A percentile compares a stretch with the other conserved stretches of the same genome.
phyloP scores from a whole-genome alignment of 2,888 invertebrate genomes.

The Halictus quadricinctus region DNA sequence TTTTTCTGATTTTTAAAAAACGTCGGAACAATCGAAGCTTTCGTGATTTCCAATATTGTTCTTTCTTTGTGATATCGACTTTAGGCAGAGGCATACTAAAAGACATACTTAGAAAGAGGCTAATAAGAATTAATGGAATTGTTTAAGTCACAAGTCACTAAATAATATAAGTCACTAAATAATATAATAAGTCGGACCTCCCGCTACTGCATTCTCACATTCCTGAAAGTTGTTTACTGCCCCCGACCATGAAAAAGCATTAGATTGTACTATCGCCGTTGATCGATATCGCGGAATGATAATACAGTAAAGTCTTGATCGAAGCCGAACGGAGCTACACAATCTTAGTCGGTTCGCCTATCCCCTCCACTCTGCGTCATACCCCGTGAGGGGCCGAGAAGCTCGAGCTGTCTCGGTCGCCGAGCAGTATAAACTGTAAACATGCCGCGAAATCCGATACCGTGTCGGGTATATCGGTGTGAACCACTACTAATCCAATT shows the following conservation, averaged over 20 bases:
- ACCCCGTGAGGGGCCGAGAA: too few relatives aligned
- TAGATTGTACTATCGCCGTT: background rate
- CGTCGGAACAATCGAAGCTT: background rate
- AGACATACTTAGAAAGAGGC: background rate
- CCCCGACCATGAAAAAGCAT: background rate
- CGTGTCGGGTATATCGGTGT: too few relatives aligned
- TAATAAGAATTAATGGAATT: background rate
- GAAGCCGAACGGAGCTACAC: too few relatives aligned
- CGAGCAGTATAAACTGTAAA: too few relatives aligned
- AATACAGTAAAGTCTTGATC: background rate
- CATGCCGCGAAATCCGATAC: too few relatives aligned
- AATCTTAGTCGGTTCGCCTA: too few relatives aligned
- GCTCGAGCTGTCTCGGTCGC: too few relatives aligned
- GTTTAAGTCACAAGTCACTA: background rate
- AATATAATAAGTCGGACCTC: background rate
- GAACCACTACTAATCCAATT: too few relatives aligned
- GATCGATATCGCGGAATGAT: slow-evolving; percentile 13
- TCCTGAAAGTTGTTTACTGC: background rate
- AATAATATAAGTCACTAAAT: background rate
- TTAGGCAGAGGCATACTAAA: background rate
- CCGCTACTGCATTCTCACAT: background rate
- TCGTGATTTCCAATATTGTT: background rate
- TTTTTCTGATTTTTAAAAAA: background rate
- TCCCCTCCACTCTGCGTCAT: too few relatives aligned
- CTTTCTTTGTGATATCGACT: background rate